Percentiles rank a stretch among this genome's conserved stretches.
phyloP scores from a whole-genome alignment of 2,797 vertebrate species.

The Buceros bicornis region DNA sequence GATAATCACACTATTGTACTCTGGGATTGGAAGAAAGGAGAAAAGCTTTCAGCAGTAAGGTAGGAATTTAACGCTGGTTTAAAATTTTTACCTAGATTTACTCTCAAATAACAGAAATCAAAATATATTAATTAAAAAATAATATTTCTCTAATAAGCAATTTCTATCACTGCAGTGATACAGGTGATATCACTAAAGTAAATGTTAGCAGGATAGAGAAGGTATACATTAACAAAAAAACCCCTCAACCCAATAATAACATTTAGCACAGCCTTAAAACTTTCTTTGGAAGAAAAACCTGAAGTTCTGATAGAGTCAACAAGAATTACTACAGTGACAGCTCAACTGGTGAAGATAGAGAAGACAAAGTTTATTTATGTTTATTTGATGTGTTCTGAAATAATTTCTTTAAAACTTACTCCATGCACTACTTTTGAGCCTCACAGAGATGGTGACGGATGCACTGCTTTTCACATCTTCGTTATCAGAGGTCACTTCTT shows the following conservation, averaged over 20 bases:
- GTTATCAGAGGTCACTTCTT: not conserved
- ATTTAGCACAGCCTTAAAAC: not conserved
- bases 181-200: not conserved
- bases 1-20: slow-evolving; percentile 94
- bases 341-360: not conserved
- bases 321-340: not conserved
- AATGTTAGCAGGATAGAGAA: too few species aligned
- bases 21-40: slow-evolving; percentile 99
- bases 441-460: not conserved
- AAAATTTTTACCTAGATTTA: not conserved
- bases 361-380: not conserved
- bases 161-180: not conserved
- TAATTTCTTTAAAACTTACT: not conserved
- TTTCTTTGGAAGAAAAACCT: not conserved
- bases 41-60: slow-evolving; percentile 95
- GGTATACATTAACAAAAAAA: too few species aligned
- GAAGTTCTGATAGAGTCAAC: not conserved
- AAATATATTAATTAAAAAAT: not conserved
- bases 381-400: not conserved
- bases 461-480: not conserved
- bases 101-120: not conserved
- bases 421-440: not conserved
- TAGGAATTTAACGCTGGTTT: slow-evolving; percentile 49
- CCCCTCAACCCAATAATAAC: not conserved
- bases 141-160: not conserved